phyloP scores from a whole-genome alignment of 1,140 invertebrate genomes.

The Eufriesea mexicana region DNA sequence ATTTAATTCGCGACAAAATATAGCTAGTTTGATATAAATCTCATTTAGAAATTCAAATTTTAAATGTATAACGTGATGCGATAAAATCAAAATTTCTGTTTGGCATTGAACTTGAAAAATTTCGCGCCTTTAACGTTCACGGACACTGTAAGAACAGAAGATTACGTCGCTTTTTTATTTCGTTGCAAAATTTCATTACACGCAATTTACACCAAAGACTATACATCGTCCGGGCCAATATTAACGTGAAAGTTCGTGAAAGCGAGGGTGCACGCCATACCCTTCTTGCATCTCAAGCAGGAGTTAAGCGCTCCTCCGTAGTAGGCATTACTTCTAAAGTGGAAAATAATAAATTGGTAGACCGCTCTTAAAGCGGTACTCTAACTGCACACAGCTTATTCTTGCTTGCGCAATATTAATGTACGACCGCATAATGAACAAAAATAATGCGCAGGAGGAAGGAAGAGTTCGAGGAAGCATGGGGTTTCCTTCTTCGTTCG shows the following conservation, averaged over 20 bases:
- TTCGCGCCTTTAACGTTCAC: background rate
- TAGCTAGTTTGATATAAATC: too few relatives aligned
- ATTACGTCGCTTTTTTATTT: background rate
- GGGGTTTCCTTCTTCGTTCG: too few relatives aligned
- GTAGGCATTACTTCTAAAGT: conserved; percentile 38
- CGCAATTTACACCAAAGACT: conserved; percentile 41
- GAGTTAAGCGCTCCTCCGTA: conserved; percentile 33
- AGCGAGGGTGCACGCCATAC: conserved; percentile 7
- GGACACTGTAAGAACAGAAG: background rate
- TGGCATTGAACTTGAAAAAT: background rate
- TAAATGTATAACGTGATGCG: too few relatives aligned
- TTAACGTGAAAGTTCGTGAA: conserved; percentile 36
- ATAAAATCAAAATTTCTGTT: background rate
- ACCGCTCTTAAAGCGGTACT: background rate
- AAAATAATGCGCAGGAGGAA: too few relatives aligned
- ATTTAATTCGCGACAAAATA: too few relatives aligned
- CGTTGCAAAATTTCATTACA: conserved; percentile 46
- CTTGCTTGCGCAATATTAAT: background rate
- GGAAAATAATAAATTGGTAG: conserved; percentile 46
- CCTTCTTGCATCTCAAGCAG: conserved; percentile 14
- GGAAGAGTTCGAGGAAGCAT: too few relatives aligned
- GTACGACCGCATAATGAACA: background rate
- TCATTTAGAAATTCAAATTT: too few relatives aligned
- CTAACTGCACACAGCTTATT: background rate
- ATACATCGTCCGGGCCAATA: conserved; percentile 7